phyloP scores from a whole-genome alignment of 2,797 vertebrate genomes.

The Staurois parvus region DNA sequence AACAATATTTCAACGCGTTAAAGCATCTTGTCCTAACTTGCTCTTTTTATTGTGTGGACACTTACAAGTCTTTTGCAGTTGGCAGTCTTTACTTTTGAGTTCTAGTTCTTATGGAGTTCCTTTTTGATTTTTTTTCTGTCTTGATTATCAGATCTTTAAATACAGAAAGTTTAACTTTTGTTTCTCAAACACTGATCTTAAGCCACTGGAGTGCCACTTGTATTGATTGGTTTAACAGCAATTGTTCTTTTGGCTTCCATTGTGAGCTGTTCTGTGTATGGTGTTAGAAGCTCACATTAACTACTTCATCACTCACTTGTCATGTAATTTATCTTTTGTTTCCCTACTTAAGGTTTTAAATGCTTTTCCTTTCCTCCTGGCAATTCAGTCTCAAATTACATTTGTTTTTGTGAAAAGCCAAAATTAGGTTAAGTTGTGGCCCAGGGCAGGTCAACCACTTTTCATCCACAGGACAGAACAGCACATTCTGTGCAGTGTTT shows the following conservation, averaged over 20 bases:
- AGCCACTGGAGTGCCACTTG: neutral
- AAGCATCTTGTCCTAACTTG: neutral
- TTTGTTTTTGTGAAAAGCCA: neutral
- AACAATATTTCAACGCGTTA: neutral
- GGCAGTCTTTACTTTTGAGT: neutral
- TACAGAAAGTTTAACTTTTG: neutral
- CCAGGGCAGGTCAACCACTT: conserved; percentile 9
- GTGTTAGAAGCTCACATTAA: neutral
- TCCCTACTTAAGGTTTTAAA: neutral
- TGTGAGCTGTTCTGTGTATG: neutral
- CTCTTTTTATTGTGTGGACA: neutral
- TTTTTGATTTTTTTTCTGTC: neutral
- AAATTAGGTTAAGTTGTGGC: conserved; percentile 19
- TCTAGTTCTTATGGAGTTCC: too few species aligned
- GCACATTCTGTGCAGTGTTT: conserved; percentile 11
- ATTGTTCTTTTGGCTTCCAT: neutral
- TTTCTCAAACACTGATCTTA: neutral
- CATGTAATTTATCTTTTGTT: conserved; percentile 9
- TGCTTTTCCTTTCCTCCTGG: neutral
- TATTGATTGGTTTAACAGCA: neutral
- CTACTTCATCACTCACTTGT: neutral
- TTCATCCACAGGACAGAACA: neutral
- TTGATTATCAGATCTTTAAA: neutral
- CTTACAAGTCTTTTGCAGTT: neutral
- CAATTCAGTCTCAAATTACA: neutral